Evolutionary conservation across 2,797 vertebrate genomes (phyloP).

Genomic region (Sitta carolinensis): DNA sequence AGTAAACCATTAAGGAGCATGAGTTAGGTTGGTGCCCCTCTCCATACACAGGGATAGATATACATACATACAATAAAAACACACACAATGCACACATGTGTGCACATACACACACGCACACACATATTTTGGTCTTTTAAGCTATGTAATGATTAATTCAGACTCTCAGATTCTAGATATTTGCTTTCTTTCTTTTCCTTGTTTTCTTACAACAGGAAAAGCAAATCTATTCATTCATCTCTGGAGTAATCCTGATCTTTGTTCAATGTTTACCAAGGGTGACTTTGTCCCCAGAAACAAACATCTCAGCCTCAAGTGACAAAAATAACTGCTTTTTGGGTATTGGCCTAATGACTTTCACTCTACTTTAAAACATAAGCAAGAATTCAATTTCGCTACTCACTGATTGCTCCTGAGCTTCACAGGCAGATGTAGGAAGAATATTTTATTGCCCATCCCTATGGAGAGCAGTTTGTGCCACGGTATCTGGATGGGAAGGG

Average conservation of each 20-base stretch:
- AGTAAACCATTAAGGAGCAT: constrained; percentile 28
- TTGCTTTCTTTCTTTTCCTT: background rate
- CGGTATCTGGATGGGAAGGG: background rate
- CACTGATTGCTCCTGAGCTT: background rate
- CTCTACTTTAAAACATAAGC: constrained; percentile 3
- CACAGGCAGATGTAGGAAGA: background rate
- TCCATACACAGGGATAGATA: background rate
- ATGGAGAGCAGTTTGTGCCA: background rate
- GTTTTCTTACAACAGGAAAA: background rate
- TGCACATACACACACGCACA: background rate
- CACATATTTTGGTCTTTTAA: background rate
- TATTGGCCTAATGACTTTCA: constrained; percentile 10
- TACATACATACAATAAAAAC: constrained; percentile 13
- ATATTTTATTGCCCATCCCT: background rate
- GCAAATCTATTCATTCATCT: background rate
- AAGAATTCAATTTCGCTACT: background rate
- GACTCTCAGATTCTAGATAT: background rate
- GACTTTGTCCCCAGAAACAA: background rate
- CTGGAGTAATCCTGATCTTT: background rate
- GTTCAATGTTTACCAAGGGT: background rate
- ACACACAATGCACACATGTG: background rate
- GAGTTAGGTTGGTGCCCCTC: background rate
- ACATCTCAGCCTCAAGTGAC: constrained; percentile 13
- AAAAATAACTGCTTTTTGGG: constrained; percentile 19
- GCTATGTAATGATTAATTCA: constrained; percentile 4